Base-by-base conservation (phyloP, 1,140 invertebrate genomes). In the Halesus radiatus region DNA sequence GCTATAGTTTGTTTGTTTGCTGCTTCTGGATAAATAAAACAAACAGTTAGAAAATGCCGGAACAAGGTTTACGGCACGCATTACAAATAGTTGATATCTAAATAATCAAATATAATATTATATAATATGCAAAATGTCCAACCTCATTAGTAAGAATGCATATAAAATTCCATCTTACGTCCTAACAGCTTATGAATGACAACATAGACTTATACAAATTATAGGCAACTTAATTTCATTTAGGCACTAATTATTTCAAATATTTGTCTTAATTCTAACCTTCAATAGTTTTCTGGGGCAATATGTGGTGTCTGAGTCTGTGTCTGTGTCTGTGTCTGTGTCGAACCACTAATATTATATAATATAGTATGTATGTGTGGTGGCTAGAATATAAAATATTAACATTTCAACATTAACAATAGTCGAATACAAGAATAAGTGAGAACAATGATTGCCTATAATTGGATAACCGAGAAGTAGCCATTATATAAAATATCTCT, bases 191-290 rank as follows among this genome's bases (percentile, higher is more conserved):
- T 37, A 53, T 29, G 18, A 50, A 37, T 56, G 56, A 78, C 52
- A 66, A 79, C 77, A 79, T 60, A 32, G 50, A 79, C 78, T 79
- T 79, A 58, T 37, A 45, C 72, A 56, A 45, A 62, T 74, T 74
- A 79, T 75, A 79, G 78, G 78, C 78, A 79, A 79, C 78, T 73
- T 74, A 79, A 79, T 79, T 79, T 79, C 78, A 64, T 74, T 74
- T 79, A 79, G 78, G 78, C 78, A 79, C 78, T 74, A 79, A 74
- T 32, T 73, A 79, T 64, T 79, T 72, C 26, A 54, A 79, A 76
- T 7, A 76, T 64, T 50, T 45, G n/a, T 64, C 60, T 76, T 64
- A 76, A 76, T 32, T 64, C 72, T 75, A 52, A 66, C 7, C 56
- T 60, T 60, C 56, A 20, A 26, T 66, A 23, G 20, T 72, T 72